Evolutionary conservation across 2,888 invertebrate species (phyloP).

Genomic region (Sphaerophoria taeniata): DNA sequence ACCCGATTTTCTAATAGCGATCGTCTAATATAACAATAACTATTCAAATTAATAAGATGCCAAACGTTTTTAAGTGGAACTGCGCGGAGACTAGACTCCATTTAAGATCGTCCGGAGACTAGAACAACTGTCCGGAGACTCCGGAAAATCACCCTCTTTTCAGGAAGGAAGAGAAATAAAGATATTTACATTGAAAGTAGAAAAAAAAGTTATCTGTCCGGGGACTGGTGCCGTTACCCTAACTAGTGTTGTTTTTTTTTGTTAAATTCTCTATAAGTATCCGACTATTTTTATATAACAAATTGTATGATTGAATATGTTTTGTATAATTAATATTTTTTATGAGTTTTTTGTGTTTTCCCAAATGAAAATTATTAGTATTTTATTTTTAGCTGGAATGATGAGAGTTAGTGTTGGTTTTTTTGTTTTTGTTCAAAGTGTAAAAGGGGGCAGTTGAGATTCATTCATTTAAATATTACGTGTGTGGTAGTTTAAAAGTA

Average conservation of each 20-base stretch:
- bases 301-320: conserved; percentile 19
- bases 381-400: conserved; percentile 54
- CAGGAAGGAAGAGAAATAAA: too few relatives aligned
- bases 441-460: conserved; percentile 59
- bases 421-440: conserved; percentile 30
- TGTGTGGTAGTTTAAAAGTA: neutral
- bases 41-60: too few relatives aligned
- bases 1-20: too few relatives aligned
- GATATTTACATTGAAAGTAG: too few relatives aligned
- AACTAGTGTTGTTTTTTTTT: conserved; percentile 5
- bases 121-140: too few relatives aligned
- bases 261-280: conserved; percentile 33
- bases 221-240: conserved; percentile 12
- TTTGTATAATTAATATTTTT: conserved; percentile 36
- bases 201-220: neutral
- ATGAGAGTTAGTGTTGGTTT: conserved; percentile 45
- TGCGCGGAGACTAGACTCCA: too few relatives aligned
- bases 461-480: conserved; percentile 20
- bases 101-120: too few relatives aligned
- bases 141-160: too few relatives aligned
- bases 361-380: neutral
- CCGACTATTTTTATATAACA: conserved; percentile 26
- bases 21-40: too few relatives aligned
- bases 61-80: too few relatives aligned
- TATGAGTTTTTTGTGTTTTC: conserved; percentile 34